Evolutionary conservation across 2,113 vertebrate species (phyloP).

Genomic region (Gymnarchus niloticus): DNA sequence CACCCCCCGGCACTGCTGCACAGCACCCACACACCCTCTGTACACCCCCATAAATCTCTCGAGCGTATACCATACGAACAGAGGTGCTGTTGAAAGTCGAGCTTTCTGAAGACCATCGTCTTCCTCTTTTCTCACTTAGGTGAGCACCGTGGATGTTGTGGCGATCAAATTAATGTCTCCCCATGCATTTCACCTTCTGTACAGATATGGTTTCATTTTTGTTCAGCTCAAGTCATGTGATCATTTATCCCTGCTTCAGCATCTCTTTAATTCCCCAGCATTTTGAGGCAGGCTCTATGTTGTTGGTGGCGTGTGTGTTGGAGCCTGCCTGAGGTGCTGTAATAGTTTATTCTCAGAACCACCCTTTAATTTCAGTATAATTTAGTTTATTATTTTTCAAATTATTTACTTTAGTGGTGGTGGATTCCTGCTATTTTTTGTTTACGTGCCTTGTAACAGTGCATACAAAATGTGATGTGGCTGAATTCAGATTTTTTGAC

Average conservation of each 20-base stretch:
- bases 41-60: neutral
- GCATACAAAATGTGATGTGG: neutral
- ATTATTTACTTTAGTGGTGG: neutral
- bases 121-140: neutral
- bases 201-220: neutral
- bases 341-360: neutral
- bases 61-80: neutral
- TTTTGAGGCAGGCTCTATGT: neutral
- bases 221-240: neutral
- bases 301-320: neutral
- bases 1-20: neutral
- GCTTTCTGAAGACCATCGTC: neutral
- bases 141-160: neutral
- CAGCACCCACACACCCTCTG: neutral
- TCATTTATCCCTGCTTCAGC: neutral
- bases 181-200: neutral
- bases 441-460: neutral
- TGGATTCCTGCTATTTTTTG: neutral
- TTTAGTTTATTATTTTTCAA: neutral
- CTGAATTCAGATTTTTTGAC: too few relatives aligned
- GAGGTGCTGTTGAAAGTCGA: neutral
- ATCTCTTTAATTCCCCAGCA: neutral
- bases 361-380: neutral
- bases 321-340: neutral
- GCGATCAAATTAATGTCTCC: neutral